Evolutionary conservation across 2,797 vertebrate genomes (phyloP).

Genomic region (Telmatherina bonti): DNA sequence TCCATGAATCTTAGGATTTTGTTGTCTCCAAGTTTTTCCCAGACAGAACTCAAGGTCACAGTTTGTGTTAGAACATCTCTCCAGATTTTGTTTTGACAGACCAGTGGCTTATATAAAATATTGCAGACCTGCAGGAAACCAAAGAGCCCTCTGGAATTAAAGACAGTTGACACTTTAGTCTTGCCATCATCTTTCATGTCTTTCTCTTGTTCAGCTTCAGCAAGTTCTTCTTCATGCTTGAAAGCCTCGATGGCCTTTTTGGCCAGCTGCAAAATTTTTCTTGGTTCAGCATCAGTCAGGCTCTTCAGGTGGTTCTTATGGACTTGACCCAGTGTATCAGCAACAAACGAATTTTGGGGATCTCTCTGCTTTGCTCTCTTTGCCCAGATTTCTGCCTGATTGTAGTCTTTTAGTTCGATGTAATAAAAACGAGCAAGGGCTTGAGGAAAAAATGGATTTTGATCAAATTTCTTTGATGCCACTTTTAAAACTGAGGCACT

Average conservation of each 20-base stretch:
- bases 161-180: neutral
- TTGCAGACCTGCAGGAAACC: constrained; percentile 48
- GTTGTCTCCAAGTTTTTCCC: neutral
- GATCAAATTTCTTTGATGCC: fast-evolving
- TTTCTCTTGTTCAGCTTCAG: neutral
- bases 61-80: neutral
- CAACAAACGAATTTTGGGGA: constrained; percentile 35
- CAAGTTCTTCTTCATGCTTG: constrained; percentile 35
- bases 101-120: constrained; percentile 3
- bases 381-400: constrained; percentile 18
- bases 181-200: neutral
- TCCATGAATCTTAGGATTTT: neutral
- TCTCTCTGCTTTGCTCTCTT: neutral
- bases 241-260: constrained; percentile 17
- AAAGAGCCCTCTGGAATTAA: constrained; percentile 22
- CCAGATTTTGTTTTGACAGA: neutral
- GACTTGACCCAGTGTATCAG: constrained; percentile 58
- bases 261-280: neutral
- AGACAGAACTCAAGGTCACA: neutral
- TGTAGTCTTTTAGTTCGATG: neutral
- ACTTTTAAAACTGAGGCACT: constrained; percentile 9
- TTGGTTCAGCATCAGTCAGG: fast-evolving
- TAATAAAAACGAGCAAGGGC: constrained; percentile 49
- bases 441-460: constrained; percentile 36
- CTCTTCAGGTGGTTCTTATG: constrained; percentile 34